Conservation (phyloP, 92 coral and sea anemone species). For the Heteractis magnifica region DNA sequence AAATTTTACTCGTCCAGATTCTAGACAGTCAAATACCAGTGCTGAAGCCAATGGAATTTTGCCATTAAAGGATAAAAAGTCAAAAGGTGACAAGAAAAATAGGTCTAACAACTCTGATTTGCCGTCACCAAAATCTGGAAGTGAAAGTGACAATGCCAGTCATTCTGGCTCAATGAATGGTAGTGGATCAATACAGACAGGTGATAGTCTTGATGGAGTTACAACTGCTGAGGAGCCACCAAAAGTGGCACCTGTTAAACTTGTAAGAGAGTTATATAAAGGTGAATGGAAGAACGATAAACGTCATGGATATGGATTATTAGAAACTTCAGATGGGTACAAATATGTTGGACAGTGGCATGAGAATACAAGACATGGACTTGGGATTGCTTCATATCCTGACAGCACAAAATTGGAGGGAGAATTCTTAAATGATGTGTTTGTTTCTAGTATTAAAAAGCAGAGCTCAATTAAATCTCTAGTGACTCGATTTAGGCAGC, state of each 20-base stretch:
- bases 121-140: constrained; percentile 49
- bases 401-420: constrained; percentile 75
- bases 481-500: constrained; percentile 79
- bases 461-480: constrained; percentile 71
- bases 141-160: constrained; percentile 59
- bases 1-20: constrained; percentile 69
- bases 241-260: constrained; percentile 34
- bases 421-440: constrained; percentile 72
- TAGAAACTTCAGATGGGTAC: constrained; percentile 68
- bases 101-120: constrained; percentile 25
- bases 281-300: constrained; percentile 91
- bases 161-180: constrained; percentile 58
- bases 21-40: constrained; percentile 78
- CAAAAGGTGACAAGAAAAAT: constrained; percentile 32
- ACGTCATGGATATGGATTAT: constrained; percentile 80
- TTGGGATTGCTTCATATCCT: constrained; percentile 72
- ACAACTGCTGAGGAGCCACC: neutral
- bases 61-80: constrained; percentile 40
- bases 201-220: constrained; percentile 10
- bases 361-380: constrained; percentile 85
- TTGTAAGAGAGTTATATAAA: constrained; percentile 64
- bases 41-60: constrained; percentile 76
- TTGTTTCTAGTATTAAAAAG: constrained; percentile 60
- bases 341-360: constrained; percentile 77
- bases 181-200: constrained; percentile 62